phyloP scores from a whole-genome alignment of 2,113 vertebrate species.

The Takifugu flavidus region DNA sequence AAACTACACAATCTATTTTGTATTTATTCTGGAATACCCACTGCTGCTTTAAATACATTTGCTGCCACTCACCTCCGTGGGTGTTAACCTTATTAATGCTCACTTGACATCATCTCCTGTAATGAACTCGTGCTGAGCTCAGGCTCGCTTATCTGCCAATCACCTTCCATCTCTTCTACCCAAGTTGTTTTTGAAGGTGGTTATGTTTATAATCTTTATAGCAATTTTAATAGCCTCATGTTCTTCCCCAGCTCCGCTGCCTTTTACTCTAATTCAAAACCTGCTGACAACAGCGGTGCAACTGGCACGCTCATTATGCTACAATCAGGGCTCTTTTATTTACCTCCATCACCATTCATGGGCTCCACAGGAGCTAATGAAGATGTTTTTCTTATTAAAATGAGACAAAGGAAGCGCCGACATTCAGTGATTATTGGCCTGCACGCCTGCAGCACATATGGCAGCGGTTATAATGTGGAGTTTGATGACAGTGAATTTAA shows the following conservation, averaged over 20 bases:
- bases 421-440: neutral
- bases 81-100: slow-evolving; percentile 30
- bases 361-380: slow-evolving; percentile 38
- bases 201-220: slow-evolving; percentile 52
- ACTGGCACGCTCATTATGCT: slow-evolving; percentile 58
- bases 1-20: no score
- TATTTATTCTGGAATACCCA: no score
- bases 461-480: neutral
- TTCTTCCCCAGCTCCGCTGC: slow-evolving; percentile 38
- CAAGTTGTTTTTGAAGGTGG: neutral
- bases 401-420: slow-evolving; percentile 13
- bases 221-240: slow-evolving; percentile 47
- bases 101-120: slow-evolving; percentile 28
- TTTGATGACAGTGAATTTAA: neutral
- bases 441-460: neutral
- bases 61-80: slow-evolving; percentile 13
- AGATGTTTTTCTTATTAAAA: slow-evolving; percentile 46
- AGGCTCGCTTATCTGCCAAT: slow-evolving; percentile 32
- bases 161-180: slow-evolving; percentile 26
- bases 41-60: neutral
- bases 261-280: slow-evolving; percentile 54
- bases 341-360: slow-evolving; percentile 40
- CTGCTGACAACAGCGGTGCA: slow-evolving; percentile 62
- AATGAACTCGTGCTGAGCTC: slow-evolving; percentile 35
- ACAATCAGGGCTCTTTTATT: slow-evolving; percentile 61